Evolutionary conservation across 2,888 invertebrate genomes (phyloP), one percentile per base, ranked within the genome.

Genomic region (Drymonia ruficornis): DNA sequence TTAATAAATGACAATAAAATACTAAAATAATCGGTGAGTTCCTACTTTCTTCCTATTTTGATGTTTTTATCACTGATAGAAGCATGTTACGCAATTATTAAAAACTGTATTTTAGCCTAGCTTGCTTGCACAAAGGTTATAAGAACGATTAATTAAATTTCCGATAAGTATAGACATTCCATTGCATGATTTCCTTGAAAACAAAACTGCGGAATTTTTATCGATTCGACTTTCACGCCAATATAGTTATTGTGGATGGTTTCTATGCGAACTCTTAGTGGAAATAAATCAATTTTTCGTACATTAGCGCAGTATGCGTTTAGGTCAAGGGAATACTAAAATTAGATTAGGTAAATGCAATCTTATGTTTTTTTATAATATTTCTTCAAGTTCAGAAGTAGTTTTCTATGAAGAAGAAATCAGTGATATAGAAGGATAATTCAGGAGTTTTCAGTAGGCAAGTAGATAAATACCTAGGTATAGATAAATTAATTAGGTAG

Each of bases 171-270:
- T 60, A 29, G 54, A 63, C 65, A 63, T 58, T 36, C 53, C 52
- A 63, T 58, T 36, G 52, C 52, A 57, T 50, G 53, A 72, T 80
- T 86, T 80, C 81, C 81, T 80, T 82, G 79, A 85, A 84, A 85
- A 85, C 84, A 86, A 84, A 91, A 92, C 91, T 93, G 93, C 93
- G 93, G 93, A 91, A 92, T 88, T 89, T 91, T 92, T 93, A 93
- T 93, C 87, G 93, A 93, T 93, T 93, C 77, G 83, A 84, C 84
- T 84, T 81, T 78, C 81, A 83, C 69, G 81, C 80, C 71, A 77
- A 83, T 86, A 78, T 79, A 76, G 70, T 81, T 68, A 66, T 66
- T 82, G 76, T 80, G 71, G 71, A 78, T 70, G 74, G 84, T 87
- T 81, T 78, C 81, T 81, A 84, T 79, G 84, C 72, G 67, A 84